Conservation (phyloP, 2,113 vertebrate genomes). For the Eurypyga helias region DNA sequence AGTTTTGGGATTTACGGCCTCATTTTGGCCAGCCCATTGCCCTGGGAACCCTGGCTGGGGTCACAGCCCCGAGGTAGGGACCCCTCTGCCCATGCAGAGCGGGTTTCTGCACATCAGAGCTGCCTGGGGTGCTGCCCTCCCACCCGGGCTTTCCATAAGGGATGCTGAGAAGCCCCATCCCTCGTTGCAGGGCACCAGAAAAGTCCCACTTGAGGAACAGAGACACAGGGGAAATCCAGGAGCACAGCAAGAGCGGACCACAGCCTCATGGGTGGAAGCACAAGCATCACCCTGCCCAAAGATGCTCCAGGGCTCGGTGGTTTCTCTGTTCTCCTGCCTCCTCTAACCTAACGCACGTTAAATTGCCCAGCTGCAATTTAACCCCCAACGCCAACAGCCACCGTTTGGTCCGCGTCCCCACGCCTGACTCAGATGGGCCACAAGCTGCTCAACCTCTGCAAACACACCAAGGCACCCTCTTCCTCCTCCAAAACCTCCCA, state of each 20-base stretch:
- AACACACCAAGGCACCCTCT: background rate
- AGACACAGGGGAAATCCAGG: background rate
- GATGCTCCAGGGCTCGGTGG: accelerated
- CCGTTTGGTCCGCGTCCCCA: accelerated
- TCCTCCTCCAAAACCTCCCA: background rate
- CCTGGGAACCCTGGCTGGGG: accelerated
- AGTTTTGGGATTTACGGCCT: background rate
- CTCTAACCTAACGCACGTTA: background rate
- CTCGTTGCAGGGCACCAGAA: background rate
- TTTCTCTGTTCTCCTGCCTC: background rate
- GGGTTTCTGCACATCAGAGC: accelerated
- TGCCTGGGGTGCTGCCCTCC: background rate
- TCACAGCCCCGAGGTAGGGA: background rate
- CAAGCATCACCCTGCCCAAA: background rate
- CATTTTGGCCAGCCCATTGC: background rate
- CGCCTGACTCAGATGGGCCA: accelerated
- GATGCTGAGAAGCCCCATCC: background rate
- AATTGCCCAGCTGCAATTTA: background rate
- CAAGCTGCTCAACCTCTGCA: background rate
- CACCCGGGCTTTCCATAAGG: accelerated
- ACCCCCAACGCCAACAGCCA: background rate
- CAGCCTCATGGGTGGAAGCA: accelerated
- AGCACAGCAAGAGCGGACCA: background rate
- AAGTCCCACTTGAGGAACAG: background rate
- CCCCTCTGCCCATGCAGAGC: background rate